Conservation (phyloP, 2,888 invertebrate genomes). For the Hemithea aestivaria region DNA sequence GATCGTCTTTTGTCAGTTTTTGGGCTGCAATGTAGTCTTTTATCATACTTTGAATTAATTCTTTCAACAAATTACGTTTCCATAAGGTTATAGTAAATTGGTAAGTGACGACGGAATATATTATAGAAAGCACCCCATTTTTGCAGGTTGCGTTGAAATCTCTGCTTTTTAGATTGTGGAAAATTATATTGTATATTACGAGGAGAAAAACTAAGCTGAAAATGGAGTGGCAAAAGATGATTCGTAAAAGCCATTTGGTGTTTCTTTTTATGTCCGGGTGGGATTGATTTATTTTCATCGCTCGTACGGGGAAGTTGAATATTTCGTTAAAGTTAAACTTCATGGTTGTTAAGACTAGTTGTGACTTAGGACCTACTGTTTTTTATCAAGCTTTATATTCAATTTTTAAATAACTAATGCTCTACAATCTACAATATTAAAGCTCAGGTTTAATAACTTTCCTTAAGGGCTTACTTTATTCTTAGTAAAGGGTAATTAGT, state of each 20-base stretch:
- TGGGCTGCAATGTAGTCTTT: constrained; percentile 32
- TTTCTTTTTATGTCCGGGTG: constrained; percentile 27
- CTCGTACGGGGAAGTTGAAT: constrained; percentile 17
- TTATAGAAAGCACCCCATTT: constrained; percentile 19
- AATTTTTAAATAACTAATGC: no score
- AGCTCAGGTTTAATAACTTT: no score
- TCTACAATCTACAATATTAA: no score
- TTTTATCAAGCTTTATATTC: not conserved
- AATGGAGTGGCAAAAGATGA: constrained; percentile 10
- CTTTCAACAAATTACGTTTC: constrained; percentile 27
- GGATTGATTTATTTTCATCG: constrained; percentile 19
- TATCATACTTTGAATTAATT: constrained; percentile 35
- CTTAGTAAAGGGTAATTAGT: no score
- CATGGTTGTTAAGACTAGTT: constrained; percentile 17
- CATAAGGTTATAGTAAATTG: constrained; percentile 27
- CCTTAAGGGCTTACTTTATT: no score
- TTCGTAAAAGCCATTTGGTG: constrained; percentile 24
- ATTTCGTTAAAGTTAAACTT: constrained; percentile 28
- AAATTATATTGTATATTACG: constrained; percentile 24
- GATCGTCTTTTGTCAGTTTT: constrained; percentile 26
- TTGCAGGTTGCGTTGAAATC: constrained; percentile 29
- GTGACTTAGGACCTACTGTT: not conserved
- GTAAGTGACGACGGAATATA: constrained; percentile 16
- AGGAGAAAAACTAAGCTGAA: constrained; percentile 9
- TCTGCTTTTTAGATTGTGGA: constrained; percentile 16